Conservation (phyloP, 2,113 vertebrate species). For the Mesocricetus auratus region DNA sequence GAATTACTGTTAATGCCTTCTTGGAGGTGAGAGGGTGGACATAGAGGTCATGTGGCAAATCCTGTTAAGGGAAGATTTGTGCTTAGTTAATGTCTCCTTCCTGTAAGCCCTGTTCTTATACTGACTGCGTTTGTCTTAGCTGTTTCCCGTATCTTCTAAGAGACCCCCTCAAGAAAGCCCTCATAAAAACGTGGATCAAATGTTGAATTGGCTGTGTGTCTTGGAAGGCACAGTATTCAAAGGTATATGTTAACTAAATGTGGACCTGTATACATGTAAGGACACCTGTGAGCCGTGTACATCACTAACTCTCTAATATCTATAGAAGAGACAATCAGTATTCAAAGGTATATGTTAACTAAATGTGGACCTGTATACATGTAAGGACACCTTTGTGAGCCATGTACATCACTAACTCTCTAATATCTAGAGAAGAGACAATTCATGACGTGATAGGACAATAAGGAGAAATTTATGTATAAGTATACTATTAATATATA, state of each 20-base stretch:
- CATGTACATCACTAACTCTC: background rate
- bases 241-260: background rate
- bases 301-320: background rate
- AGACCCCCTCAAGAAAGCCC: conserved; percentile 5
- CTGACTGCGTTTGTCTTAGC: background rate
- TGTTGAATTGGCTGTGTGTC: background rate
- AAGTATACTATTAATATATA: background rate
- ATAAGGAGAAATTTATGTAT: background rate
- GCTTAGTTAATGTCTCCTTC: background rate
- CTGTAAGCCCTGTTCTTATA: background rate
- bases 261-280: background rate
- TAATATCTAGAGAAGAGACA: background rate
- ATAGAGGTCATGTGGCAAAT: background rate
- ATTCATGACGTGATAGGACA: background rate
- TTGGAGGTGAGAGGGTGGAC: conserved; percentile 2
- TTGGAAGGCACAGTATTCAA: background rate
- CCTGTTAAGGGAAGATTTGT: conserved; percentile 6
- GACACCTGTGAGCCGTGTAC: background rate
- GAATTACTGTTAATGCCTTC: conserved; percentile 23
- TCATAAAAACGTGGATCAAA: background rate
- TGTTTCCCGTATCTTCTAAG: background rate
- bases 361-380: background rate
- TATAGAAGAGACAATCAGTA: background rate
- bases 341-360: background rate
- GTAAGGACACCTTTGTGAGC: background rate